phyloP scores from a whole-genome alignment of 37 sponge, comb jelly and placozoan genomes.

The Aphrocallistes beatrix region DNA sequence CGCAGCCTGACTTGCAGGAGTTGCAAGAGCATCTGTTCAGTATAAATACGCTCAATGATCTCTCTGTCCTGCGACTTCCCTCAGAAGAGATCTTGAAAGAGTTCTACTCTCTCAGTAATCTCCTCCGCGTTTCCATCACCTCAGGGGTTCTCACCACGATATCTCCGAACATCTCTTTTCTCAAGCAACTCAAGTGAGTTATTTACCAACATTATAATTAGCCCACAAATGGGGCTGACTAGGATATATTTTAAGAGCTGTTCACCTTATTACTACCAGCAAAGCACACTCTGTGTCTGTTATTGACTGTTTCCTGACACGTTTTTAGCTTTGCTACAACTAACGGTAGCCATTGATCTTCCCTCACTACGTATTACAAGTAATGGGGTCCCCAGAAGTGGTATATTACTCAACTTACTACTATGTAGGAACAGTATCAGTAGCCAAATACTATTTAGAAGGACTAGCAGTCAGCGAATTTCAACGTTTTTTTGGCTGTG shows the following conservation, averaged over 20 bases:
- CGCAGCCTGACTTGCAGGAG: not conserved
- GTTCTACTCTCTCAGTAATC: conserved; percentile 8
- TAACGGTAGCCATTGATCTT: not conserved
- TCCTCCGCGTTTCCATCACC: not conserved
- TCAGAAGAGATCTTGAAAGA: not conserved
- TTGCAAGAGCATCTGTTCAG: not conserved
- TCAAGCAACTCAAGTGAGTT: not conserved
- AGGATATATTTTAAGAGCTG: no score
- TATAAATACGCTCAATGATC: not conserved
- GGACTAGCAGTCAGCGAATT: no score
- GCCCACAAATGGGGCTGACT: not conserved
- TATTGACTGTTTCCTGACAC: not conserved
- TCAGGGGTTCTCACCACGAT: not conserved
- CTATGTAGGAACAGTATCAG: no score
- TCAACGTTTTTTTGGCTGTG: no score
- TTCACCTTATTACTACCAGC: not conserved
- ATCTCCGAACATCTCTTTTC: not conserved
- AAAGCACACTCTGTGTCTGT: conserved; percentile 7
- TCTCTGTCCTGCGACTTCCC: not conserved
- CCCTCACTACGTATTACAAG: not conserved
- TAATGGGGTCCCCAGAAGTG: conserved; percentile 3
- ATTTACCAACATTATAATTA: not conserved
- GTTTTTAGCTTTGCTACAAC: conserved; percentile 12
- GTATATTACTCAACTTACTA: not conserved
- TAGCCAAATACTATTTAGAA: no score